Conservation (phyloP, 2,797 vertebrate species). For the Saxicola maurus region DNA sequence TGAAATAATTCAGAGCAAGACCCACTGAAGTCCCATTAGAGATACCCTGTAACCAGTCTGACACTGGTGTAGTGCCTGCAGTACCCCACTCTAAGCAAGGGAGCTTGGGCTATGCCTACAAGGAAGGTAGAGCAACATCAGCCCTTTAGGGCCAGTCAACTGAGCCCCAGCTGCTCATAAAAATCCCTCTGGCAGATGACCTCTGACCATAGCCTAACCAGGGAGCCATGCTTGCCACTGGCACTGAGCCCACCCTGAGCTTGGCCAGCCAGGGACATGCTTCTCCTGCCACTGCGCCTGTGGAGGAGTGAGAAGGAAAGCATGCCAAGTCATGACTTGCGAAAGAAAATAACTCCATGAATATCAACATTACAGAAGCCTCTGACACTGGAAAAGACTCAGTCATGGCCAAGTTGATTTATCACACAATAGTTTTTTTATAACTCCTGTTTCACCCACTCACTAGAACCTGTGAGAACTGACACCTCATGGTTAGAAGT, state of each 20-base stretch:
- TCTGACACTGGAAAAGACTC: not conserved
- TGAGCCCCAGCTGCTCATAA: not conserved
- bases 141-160: not conserved
- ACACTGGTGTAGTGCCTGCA: not conserved
- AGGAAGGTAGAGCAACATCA: not conserved
- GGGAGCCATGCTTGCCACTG: accelerated
- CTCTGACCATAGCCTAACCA: not conserved
- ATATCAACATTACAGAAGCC: not conserved
- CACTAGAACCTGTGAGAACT: not conserved
- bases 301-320: not conserved
- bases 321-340: not conserved
- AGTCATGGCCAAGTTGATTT: not conserved
- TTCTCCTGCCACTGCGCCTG: not conserved
- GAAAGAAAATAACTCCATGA: accelerated
- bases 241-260: not conserved
- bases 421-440: not conserved
- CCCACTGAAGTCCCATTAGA: not conserved
- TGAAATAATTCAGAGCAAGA: not conserved
- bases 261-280: not conserved
- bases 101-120: not conserved
- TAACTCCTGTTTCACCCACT: not conserved
- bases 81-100: not conserved
- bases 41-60: not conserved
- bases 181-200: not conserved
- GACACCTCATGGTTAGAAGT: not conserved